Conservation (phyloP, 2,888 invertebrate genomes). For the Steinernema hermaphroditum region DNA sequence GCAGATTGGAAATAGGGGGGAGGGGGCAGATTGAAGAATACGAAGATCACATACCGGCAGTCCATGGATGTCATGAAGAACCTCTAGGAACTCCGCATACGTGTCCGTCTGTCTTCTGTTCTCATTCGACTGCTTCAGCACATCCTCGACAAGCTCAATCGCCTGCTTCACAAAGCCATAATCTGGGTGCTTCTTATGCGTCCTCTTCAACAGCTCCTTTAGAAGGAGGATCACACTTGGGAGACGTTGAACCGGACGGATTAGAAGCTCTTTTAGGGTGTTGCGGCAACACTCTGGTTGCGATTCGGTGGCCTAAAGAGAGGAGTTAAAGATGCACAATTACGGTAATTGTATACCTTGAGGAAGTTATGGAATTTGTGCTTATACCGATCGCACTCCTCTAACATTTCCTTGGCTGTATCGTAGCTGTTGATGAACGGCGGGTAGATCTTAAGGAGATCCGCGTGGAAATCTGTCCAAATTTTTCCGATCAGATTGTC, state of each 20-base stretch:
- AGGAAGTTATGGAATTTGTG: slow-evolving; percentile 97
- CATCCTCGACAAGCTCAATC: slow-evolving; percentile 83
- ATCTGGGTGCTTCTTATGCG: slow-evolving; percentile 82
- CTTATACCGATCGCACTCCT: slow-evolving; percentile 85
- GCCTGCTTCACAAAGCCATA: slow-evolving; percentile 74
- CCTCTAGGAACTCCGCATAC: slow-evolving; percentile 91
- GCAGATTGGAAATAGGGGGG: no score
- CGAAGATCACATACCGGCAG: slow-evolving; percentile 76
- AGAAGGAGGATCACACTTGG: slow-evolving; percentile 92
- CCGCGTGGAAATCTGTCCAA: slow-evolving; percentile 73
- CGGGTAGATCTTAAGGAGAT: slow-evolving; percentile 77
- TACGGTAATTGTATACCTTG: slow-evolving; percentile 70
- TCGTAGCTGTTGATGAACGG: slow-evolving; percentile 98
- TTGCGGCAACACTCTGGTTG: slow-evolving; percentile 94
- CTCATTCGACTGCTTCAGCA: slow-evolving; percentile 86
- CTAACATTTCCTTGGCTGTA: slow-evolving; percentile 89
- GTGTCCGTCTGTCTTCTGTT: slow-evolving; percentile 94
- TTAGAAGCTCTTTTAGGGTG: slow-evolving; percentile 90
- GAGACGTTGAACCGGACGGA: slow-evolving; percentile 93
- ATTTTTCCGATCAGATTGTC: slow-evolving; percentile 78
- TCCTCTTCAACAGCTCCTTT: slow-evolving; percentile 90
- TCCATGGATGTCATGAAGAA: slow-evolving; percentile 95
- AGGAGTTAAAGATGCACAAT: neutral
- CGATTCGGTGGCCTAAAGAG: slow-evolving; percentile 68
- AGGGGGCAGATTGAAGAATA: no score